These are phyloP conservation scores for Ricordea florida DNA, from an alignment of 92 coral and sea anemone genomes.

Conservation along the genomic window DNA sequence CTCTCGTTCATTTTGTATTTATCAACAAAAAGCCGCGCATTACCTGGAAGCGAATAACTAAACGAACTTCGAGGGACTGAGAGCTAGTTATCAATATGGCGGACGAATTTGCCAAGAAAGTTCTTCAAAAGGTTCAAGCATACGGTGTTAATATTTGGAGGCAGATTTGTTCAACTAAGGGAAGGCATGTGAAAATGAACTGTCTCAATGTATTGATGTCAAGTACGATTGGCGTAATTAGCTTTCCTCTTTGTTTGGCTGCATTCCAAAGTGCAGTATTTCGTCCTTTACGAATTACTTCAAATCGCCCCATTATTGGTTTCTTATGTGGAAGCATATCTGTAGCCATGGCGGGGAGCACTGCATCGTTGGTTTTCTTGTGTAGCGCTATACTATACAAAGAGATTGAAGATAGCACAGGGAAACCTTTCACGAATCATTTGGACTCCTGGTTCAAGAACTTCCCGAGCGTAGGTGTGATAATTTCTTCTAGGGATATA, in stretches of 20 bases:
- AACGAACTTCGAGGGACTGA: background rate
- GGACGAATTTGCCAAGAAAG: constrained; percentile 55
- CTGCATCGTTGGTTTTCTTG: constrained; percentile 68
- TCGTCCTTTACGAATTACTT: constrained; percentile 83
- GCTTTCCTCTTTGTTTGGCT: constrained; percentile 82
- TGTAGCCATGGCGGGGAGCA: constrained; percentile 59
- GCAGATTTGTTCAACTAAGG: constrained; percentile 6
- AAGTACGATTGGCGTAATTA: constrained; percentile 40
- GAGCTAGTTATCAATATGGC: constrained; percentile 52
- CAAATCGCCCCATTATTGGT: constrained; percentile 46
- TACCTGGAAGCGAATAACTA: too few relatives aligned
- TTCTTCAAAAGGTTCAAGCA: constrained; percentile 14
- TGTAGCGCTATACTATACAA: constrained; percentile 31
- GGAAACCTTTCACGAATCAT: background rate
- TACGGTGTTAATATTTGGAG: constrained; percentile 10
- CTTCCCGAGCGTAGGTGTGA: background rate
- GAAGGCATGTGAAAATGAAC: background rate
- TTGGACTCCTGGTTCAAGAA: constrained; percentile 17
- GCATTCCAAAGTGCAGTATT: constrained; percentile 72
- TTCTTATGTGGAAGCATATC: constrained; percentile 74
- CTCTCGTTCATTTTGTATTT: too few relatives aligned
- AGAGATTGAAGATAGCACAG: constrained; percentile 8
- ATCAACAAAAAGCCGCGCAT: too few relatives aligned
- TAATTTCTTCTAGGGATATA: background rate
- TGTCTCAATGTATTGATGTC: constrained; percentile 42